These are phyloP conservation scores for Chelonoidis abingdonii DNA, from an alignment of 2,113 vertebrate genomes.

Conservation along the genomic window DNA sequence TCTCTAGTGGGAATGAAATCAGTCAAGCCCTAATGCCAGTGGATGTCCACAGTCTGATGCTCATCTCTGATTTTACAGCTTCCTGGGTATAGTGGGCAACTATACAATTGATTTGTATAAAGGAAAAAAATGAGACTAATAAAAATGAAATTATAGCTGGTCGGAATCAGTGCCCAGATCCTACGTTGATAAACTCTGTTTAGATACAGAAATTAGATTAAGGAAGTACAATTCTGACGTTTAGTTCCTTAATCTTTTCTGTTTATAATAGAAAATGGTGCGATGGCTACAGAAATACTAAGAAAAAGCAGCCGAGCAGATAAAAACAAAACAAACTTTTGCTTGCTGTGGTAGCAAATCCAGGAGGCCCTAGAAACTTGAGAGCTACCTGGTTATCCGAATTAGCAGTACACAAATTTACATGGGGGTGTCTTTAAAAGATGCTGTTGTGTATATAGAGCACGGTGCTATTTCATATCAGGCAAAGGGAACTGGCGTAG, in stretches of 20 bases:
- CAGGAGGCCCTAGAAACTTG: not conserved
- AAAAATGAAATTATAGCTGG: not conserved
- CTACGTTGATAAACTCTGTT: no score
- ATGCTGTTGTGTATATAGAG: not conserved
- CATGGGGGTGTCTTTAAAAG: not conserved
- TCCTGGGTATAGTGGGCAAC: not conserved
- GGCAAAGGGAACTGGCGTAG: no score
- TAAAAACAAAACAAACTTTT: not conserved
- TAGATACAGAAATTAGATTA: not conserved
- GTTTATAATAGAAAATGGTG: not conserved
- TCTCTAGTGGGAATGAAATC: not conserved
- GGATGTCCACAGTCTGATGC: not conserved
- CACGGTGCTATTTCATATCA: not conserved
- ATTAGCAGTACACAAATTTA: not conserved
- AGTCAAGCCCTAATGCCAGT: not conserved
- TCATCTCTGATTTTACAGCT: not conserved
- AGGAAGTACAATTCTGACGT: accelerated
- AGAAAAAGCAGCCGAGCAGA: not conserved
- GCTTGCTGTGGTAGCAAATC: not conserved
- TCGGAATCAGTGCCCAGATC: not conserved
- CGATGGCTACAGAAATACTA: accelerated
- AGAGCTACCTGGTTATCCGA: not conserved
- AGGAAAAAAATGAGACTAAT: not conserved
- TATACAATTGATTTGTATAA: not conserved
- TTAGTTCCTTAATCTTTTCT: not conserved